Evolutionary conservation across 2,113 vertebrate species (phyloP), one percentile per base, ranked within the genome.

Genomic region (Albula goreensis): DNA sequence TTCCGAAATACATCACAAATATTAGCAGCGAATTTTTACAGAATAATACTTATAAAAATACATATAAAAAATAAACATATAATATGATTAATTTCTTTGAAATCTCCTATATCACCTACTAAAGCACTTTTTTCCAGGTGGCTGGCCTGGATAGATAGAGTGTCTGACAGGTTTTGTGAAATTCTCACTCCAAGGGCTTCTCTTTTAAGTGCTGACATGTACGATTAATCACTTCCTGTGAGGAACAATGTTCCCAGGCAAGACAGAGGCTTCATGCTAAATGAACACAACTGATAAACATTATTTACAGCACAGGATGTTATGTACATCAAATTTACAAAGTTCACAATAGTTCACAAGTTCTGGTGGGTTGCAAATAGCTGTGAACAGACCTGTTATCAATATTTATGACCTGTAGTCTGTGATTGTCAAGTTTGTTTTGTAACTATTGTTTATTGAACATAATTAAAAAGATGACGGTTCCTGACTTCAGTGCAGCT

Each of bases 1-100:
- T 82, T 51, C 86, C 82, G 82, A 86, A 88, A 89, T 86, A 83
- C 49, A 87, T 87, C 86, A 89, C 89, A 84, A 74, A 78, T 84
- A 83, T 89, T 83, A 90, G 90, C 91, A 93, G 85, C 85, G 79
- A 66, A 60, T 78, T 19, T n/a, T 80, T 60, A 84, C 85, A 78
- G 66, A 78, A 78, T 85, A 83, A 52, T 85, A 85, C 80, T 80
- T 78, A 78, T 2, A 92, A 86, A 83, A 86, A 82, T 93, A 91
- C 91, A 79, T 92, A 95, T 90, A 95, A 88, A 92, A 41, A 81
- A 90, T 50, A 87, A 84, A 84, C 88, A 89, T 89, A 87, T 66
- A 84, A 22, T 86, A n/a, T 48, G 22, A 31, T 70, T n/a, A 60
- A 70, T 83, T 83, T 83, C 41, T 74, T 83, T 41, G 31, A 19